A percentile compares a stretch with the other conserved stretches of the same genome.
Evolutionary conservation across 92 coral and sea anemone genomes (phyloP).

Genomic region (Chrysogorgia sp.): DNA sequence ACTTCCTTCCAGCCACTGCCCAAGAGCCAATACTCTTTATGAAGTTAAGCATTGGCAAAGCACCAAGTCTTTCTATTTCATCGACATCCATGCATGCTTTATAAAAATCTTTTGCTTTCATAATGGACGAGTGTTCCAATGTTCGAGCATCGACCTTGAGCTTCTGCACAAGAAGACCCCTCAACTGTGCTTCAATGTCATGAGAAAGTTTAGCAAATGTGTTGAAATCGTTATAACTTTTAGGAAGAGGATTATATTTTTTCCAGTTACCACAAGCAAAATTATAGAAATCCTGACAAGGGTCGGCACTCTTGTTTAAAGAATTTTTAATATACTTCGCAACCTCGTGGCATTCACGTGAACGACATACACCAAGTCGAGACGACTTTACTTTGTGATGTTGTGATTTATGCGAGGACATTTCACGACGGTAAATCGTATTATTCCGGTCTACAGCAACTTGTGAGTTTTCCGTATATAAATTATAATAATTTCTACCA

Average conservation of each 20-base stretch:
- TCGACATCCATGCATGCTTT: constrained; percentile 80
- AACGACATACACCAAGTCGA: constrained; percentile 47
- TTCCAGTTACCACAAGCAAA: constrained; percentile 94
- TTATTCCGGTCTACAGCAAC: not conserved
- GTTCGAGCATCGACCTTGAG: constrained; percentile 52
- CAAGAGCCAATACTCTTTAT: constrained; percentile 89
- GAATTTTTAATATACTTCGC: constrained; percentile 67
- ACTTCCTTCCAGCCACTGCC: constrained; percentile 78
- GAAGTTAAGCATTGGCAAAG: constrained; percentile 75
- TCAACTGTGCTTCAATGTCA: constrained; percentile 74
- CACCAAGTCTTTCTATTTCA: constrained; percentile 77
- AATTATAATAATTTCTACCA: constrained; percentile 38
- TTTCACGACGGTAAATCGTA: constrained; percentile 14
- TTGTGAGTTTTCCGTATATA: constrained; percentile 21
- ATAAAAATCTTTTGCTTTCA: constrained; percentile 84
- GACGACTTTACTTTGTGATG: not conserved
- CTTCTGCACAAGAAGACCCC: constrained; percentile 63
- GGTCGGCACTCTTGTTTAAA: constrained; percentile 67
- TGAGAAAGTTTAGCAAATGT: constrained; percentile 89
- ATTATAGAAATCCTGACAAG: constrained; percentile 85
- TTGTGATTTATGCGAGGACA: not conserved
- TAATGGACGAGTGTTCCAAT: constrained; percentile 64
- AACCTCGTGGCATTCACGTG: constrained; percentile 74
- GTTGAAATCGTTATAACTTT: constrained; percentile 90
- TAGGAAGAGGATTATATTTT: constrained; percentile 82